Evolutionary conservation across 2,888 invertebrate species (phyloP), one percentile per base, ranked within the genome.

Genomic region (Cybosia mesomella): DNA sequence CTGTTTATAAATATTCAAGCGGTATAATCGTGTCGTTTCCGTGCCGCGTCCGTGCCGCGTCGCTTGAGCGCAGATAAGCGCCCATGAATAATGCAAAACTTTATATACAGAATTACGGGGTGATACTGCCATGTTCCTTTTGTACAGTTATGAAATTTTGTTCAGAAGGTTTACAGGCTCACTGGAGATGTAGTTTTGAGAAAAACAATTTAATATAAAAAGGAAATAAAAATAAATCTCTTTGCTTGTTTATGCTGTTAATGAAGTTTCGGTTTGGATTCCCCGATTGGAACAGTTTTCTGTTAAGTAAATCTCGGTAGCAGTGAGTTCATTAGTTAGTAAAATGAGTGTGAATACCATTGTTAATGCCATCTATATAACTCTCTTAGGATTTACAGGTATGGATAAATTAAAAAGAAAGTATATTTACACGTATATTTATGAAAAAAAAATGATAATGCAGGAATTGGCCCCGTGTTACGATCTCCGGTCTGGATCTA

Each of bases 71-170:
- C 21, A 60, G 64, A 70, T 70, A 78, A 73, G 63, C 68, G 49
- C 36, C 32, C 67, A 81, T 81, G 81, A 82, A 81, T 81, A 57
- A 81, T 82, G 76, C 76, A 76, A 73, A 71, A 79, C 73, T 75
- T 68, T 73, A 70, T 66, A 70, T 67, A 78, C 67, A 62, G 11
- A 36, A 55, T 64, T 55, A 60, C 15, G 28, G 36, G 36, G 34
- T 57, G 34, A 62, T 66, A 68, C 62, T 58, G 63, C 64, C 64
- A 70, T 69, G 65, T 66, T 70, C 22, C 57, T 43, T 58, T 64
- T 58, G 61, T 65, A 34, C 21, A 24, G 58, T 21, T 57, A 28
- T 64, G 11, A 28, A 64, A 65, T 65, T 58, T 21, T 43, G 32
- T 32, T 63, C 43, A 21, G 22, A 54, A 63, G 63, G 54, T 63